Evolutionary conservation across 1,140 invertebrate species (phyloP).

Genomic region (Heliconius hermathena): DNA sequence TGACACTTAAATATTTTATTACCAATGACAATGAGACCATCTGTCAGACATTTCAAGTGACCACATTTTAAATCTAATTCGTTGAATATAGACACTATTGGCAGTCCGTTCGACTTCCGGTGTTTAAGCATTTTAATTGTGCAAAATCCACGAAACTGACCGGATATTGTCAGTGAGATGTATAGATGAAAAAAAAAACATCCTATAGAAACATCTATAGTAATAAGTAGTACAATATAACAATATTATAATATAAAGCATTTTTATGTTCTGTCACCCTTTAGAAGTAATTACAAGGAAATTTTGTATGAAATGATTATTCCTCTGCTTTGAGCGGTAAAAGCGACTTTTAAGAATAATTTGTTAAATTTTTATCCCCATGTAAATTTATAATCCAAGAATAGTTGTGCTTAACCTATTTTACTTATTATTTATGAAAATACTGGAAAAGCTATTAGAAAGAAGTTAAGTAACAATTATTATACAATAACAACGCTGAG

Average conservation of each 20-base stretch:
- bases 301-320: background rate
- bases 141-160: slow-evolving; percentile 43
- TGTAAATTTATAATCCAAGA: background rate
- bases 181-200: background rate
- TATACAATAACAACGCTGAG: background rate
- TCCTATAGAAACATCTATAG: background rate
- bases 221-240: slow-evolving; percentile 22
- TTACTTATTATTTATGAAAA: background rate
- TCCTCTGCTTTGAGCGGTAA: background rate
- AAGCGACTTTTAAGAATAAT: background rate
- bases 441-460: background rate
- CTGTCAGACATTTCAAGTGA: slow-evolving; percentile 22
- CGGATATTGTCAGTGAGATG: slow-evolving; percentile 33
- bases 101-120: slow-evolving; percentile 28
- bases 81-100: slow-evolving; percentile 13
- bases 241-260: slow-evolving; percentile 5
- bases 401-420: background rate
- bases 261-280: slow-evolving; percentile 8
- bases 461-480: background rate
- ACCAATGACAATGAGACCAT: slow-evolving; percentile 4
- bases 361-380: background rate
- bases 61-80: slow-evolving; percentile 25
- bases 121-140: slow-evolving; percentile 38
- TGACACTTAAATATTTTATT: background rate
- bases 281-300: background rate